phyloP scores from a whole-genome alignment of 2,113 vertebrate genomes.

The Macheiramphus alcinus region DNA sequence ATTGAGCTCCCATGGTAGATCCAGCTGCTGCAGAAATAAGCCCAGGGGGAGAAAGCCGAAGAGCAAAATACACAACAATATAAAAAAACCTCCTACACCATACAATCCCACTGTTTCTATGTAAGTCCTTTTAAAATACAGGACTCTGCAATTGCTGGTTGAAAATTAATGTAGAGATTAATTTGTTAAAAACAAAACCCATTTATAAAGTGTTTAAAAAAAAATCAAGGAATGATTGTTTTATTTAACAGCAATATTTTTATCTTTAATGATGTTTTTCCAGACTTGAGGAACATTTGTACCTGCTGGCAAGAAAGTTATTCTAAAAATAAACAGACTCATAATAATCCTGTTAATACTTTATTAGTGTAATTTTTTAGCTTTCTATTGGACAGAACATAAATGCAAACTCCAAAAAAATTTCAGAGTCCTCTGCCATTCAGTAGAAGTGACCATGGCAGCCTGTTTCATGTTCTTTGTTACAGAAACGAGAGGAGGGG shows the following conservation, averaged over 20 bases:
- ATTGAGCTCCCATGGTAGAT: slow-evolving; percentile 10
- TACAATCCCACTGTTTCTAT: not conserved
- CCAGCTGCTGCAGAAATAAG: slow-evolving; percentile 48
- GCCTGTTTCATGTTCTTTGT: slow-evolving; percentile 78
- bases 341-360: slow-evolving; percentile 84
- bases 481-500: slow-evolving; percentile 16
- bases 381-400: slow-evolving; percentile 88
- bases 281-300: fast-evolving
- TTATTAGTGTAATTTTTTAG: slow-evolving; percentile 96
- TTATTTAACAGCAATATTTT: not conserved
- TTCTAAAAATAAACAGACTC: slow-evolving; percentile 9
- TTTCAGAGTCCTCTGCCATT: slow-evolving; percentile 80
- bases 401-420: slow-evolving; percentile 83
- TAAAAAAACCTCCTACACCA: not conserved
- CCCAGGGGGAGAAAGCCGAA: not conserved
- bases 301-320: not conserved
- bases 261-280: not conserved
- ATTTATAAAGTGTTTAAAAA: not conserved
- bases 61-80: not conserved
- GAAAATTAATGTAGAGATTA: not conserved
- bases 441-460: slow-evolving; percentile 84
- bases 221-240: not conserved
- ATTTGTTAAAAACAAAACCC: not conserved
- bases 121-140: not conserved
- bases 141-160: not conserved